Conservation (phyloP, 1,140 invertebrate genomes). For the Gonatopus flavifemur region DNA sequence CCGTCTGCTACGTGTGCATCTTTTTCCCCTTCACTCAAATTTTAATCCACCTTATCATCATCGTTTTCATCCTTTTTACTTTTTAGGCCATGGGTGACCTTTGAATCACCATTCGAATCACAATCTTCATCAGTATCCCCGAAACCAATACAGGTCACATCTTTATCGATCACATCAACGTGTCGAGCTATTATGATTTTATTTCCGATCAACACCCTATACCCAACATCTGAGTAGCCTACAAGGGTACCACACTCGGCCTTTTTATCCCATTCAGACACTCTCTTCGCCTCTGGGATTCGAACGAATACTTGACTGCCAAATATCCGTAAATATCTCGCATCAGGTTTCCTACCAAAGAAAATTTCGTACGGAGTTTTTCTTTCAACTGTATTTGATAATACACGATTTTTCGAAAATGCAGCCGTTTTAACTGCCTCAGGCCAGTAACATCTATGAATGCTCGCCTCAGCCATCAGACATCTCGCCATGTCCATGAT, state of each 20-base stretch:
- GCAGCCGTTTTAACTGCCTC: background rate
- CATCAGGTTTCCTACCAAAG: background rate
- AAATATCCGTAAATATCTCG: background rate
- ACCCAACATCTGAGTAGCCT: too few relatives aligned
- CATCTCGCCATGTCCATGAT: background rate
- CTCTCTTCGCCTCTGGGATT: background rate
- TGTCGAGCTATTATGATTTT: constrained; percentile 15
- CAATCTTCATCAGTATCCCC: background rate
- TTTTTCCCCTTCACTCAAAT: too few relatives aligned
- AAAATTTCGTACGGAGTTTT: background rate
- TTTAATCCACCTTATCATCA: too few relatives aligned
- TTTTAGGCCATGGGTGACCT: background rate
- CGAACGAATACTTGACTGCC: background rate
- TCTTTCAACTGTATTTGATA: background rate
- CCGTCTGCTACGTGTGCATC: too few relatives aligned
- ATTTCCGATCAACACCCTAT: constrained; percentile 13
- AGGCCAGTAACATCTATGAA: background rate
- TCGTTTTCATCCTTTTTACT: too few relatives aligned
- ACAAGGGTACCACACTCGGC: too few relatives aligned
- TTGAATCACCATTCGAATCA: background rate
- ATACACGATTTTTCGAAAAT: too few relatives aligned
- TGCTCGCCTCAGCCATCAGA: background rate
- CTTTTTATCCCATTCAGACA: background rate
- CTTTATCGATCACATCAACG: constrained; percentile 20
- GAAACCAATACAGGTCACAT: constrained; percentile 7